phyloP scores from a whole-genome alignment of 2,888 invertebrate genomes.

The Teleiodes luculella region DNA sequence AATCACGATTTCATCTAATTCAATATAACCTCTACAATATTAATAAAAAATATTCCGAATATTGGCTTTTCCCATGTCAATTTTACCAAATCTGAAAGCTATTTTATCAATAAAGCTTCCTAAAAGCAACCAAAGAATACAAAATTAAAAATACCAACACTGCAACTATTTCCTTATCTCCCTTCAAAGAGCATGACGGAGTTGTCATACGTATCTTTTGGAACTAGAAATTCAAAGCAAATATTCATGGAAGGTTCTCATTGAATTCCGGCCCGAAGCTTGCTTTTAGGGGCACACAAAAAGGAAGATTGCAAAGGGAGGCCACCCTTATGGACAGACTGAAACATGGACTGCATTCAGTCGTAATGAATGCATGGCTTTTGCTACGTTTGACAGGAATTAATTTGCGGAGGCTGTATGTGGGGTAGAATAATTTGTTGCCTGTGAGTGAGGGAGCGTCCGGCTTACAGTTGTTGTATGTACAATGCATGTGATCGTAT shows the following conservation, averaged over 20 bases:
- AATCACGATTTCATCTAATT: too few relatives aligned
- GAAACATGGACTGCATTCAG: slow-evolving; percentile 41
- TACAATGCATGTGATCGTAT: background rate
- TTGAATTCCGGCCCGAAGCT: slow-evolving; percentile 36
- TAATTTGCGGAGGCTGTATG: slow-evolving; percentile 35
- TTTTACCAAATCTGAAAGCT: too few relatives aligned
- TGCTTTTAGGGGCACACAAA: slow-evolving; percentile 41
- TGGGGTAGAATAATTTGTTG: slow-evolving; percentile 22
- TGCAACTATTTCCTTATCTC: background rate
- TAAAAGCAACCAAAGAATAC: too few relatives aligned
- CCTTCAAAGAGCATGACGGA: slow-evolving; percentile 8
- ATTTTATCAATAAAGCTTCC: background rate
- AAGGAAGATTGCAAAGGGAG: slow-evolving; percentile 36
- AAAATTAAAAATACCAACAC: background rate
- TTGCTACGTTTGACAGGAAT: slow-evolving; percentile 39
- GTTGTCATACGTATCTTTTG: slow-evolving; percentile 24
- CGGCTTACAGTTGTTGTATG: background rate
- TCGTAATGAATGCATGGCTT: slow-evolving; percentile 44
- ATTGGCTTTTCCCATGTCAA: too few relatives aligned
- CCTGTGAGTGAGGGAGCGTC: slow-evolving; percentile 7
- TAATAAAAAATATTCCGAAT: too few relatives aligned
- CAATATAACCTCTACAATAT: too few relatives aligned
- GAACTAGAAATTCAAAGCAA: slow-evolving; percentile 35
- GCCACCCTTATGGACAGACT: slow-evolving; percentile 27
- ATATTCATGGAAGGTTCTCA: slow-evolving; percentile 34